Evolutionary conservation across 1,140 invertebrate species (phyloP).

Genomic region (Planococcus citri): DNA sequence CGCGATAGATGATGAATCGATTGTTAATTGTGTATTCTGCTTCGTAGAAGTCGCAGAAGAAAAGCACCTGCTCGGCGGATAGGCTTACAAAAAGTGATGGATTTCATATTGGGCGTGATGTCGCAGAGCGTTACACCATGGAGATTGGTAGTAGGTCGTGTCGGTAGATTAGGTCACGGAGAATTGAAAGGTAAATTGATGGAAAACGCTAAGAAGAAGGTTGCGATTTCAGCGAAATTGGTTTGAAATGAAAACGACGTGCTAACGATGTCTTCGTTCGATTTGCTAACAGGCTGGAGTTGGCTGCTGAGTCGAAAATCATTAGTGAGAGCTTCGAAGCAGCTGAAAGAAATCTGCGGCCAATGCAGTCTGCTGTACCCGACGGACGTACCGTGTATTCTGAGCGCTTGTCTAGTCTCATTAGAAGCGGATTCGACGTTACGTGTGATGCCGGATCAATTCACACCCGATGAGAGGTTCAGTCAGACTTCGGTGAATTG

Average conservation of each 20-base stretch:
- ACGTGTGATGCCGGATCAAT: conserved; percentile 87
- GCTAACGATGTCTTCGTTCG: too few species aligned
- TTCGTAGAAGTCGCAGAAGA: conserved; percentile 55
- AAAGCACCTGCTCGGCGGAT: conserved; percentile 76
- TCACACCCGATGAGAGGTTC: conserved; percentile 82
- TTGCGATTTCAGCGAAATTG: background rate
- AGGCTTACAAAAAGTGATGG: conserved; percentile 90
- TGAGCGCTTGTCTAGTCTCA: conserved; percentile 93
- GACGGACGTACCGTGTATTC: conserved; percentile 68
- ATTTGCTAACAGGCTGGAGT: conserved; percentile 76
- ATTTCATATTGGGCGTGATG: conserved; percentile 90
- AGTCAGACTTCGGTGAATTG: conserved; percentile 70
- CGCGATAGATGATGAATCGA: background rate
- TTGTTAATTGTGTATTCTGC: conserved; percentile 20
- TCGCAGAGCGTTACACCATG: conserved; percentile 81
- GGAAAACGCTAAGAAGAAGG: background rate
- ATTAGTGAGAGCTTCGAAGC: conserved; percentile 70
- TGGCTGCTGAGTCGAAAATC: conserved; percentile 84
- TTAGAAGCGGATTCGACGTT: conserved; percentile 88
- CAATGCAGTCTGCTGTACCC: conserved; percentile 75
- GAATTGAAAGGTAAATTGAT: conserved; percentile 67
- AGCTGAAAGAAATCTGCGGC: conserved; percentile 78
- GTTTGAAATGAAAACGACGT: too few species aligned
- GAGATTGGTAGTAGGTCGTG: conserved; percentile 87
- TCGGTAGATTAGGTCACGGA: conserved; percentile 93